A percentile compares a stretch with the other conserved stretches of the same genome.
Conservation (phyloP, 2,113 vertebrate genomes). For the Natator depressus region DNA sequence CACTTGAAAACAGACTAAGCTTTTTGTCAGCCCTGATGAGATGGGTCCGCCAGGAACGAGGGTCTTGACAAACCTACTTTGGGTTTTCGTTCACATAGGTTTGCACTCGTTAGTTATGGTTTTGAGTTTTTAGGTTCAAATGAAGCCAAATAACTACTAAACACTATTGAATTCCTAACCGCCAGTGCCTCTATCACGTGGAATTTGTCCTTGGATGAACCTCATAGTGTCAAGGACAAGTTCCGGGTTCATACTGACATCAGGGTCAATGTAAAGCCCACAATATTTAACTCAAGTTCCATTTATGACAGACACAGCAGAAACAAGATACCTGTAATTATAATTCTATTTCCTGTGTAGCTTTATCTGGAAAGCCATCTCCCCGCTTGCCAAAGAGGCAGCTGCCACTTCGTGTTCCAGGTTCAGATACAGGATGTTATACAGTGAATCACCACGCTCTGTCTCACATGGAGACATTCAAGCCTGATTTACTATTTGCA, state of each 20-base stretch:
- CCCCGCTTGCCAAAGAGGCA: background rate
- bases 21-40: background rate
- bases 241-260: background rate
- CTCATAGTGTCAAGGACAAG: background rate
- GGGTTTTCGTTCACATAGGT: background rate
- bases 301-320: background rate
- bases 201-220: slow-evolving; percentile 13
- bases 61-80: background rate
- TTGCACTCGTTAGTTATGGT: background rate
- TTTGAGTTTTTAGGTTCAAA: background rate
- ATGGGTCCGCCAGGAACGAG: background rate
- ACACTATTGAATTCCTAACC: background rate
- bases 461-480: background rate
- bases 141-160: slow-evolving; percentile 9
- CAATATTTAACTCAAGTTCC: background rate
- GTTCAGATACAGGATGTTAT: background rate
- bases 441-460: background rate
- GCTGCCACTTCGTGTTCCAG: background rate
- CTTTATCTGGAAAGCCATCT: background rate
- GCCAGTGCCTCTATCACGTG: background rate
- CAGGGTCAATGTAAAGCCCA: background rate
- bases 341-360: background rate
- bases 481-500: background rate
- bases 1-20: background rate
- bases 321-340: background rate